Evolutionary conservation across 1,140 invertebrate species (phyloP).

Genomic region (Macrosteles quadrilineatus): DNA sequence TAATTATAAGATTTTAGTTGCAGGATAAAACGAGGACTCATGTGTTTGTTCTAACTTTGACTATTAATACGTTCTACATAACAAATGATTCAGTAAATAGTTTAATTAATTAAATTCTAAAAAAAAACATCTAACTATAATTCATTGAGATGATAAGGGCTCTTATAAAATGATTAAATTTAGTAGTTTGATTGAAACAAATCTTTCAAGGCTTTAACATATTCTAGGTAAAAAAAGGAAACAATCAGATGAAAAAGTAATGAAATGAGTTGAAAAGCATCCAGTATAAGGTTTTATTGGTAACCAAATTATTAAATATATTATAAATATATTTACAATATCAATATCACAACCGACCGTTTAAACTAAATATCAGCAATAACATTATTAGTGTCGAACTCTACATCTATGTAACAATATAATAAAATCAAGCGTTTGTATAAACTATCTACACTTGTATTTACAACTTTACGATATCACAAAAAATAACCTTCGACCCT

Average conservation of each 20-base stretch:
- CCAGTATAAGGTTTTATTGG: background rate
- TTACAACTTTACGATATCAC: conserved; percentile 20
- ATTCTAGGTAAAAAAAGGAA: background rate
- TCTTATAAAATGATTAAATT: background rate
- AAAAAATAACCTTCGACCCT: conserved; percentile 10
- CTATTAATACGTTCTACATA: too few species aligned
- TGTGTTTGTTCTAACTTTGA: background rate
- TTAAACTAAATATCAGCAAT: conserved; percentile 27
- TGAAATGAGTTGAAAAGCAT: conserved; percentile 7
- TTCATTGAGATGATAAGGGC: too few species aligned
- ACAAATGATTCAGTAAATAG: background rate
- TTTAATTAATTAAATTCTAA: background rate
- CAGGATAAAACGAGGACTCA: background rate
- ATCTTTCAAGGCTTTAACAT: background rate
- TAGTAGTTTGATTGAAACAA: background rate
- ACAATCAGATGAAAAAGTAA: too few species aligned
- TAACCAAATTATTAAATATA: background rate
- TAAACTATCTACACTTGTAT: conserved; percentile 21
- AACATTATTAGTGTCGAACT: conserved; percentile 22
- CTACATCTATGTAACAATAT: conserved; percentile 17
- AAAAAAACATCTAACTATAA: background rate
- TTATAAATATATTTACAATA: conserved; percentile 27
- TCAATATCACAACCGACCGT: conserved; percentile 23
- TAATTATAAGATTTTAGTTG: background rate
- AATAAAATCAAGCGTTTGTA: conserved; percentile 26